Conservation (phyloP, 2,888 invertebrate species). For the Acronicta leporina region DNA sequence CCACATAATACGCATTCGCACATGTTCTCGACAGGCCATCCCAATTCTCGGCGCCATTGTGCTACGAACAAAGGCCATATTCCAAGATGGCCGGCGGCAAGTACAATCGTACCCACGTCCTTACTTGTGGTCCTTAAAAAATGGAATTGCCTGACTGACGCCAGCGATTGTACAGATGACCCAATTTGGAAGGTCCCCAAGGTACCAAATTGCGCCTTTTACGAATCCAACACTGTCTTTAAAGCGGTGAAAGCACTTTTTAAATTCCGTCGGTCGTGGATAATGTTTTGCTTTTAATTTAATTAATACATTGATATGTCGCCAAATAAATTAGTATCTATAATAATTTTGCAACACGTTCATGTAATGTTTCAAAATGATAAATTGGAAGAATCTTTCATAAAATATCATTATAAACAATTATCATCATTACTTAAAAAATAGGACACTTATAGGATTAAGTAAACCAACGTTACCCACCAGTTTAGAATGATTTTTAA, state of each 20-base stretch:
- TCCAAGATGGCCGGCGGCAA: constrained; percentile 65
- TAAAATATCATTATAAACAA: too few species aligned
- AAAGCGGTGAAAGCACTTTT: constrained; percentile 50
- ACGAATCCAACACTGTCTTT: constrained; percentile 56
- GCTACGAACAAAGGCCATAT: constrained; percentile 74
- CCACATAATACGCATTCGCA: constrained; percentile 70
- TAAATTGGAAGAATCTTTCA: neutral
- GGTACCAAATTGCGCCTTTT: constrained; percentile 69
- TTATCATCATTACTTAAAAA: too few species aligned
- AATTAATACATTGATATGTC: constrained; percentile 34
- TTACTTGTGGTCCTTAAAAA: constrained; percentile 53
- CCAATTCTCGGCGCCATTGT: constrained; percentile 81
- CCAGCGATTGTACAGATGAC: constrained; percentile 38
- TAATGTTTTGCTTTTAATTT: constrained; percentile 36
- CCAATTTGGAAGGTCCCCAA: constrained; percentile 68
- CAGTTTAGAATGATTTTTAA: too few species aligned
- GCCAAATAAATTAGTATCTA: constrained; percentile 27
- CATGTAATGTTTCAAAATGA: constrained; percentile 13
- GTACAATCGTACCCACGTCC: constrained; percentile 55
- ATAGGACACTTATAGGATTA: too few species aligned
- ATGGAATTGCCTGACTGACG: constrained; percentile 38
- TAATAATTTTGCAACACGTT: constrained; percentile 20
- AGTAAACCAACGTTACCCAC: too few species aligned
- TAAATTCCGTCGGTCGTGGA: constrained; percentile 32
- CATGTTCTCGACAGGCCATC: constrained; percentile 72